Evolutionary conservation across 2,888 invertebrate genomes (phyloP), one percentile per base, ranked within the genome.

Genomic region (Diarsia brunnea): DNA sequence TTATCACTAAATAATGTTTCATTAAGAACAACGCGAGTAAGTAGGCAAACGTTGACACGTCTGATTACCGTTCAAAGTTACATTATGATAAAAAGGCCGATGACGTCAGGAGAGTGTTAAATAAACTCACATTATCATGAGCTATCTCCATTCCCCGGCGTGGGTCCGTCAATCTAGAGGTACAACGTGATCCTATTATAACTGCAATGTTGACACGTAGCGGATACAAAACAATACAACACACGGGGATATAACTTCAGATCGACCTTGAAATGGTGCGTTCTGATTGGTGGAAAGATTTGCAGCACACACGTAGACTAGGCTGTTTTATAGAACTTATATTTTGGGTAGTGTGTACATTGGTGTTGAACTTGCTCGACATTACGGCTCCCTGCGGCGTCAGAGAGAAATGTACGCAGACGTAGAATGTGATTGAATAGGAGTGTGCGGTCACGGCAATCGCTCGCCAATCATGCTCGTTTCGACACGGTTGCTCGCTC

Each of bases 201-300:
- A 84, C 67, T 76, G 85, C 83, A 78, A 64, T 81, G 84, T 79
- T 84, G 77, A 89, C 84, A 89, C 86, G 81, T 85, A 71, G 84
- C 79, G 45, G 73, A 86, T 87, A 84, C 89, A 88, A 87, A 90
- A 89, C 89, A 89, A 82, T 74, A 77, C 74, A 69, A 80, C 82
- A 81, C 73, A 72, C n/a, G 21, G 4, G 68, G 38, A 71, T 60
- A 31, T 47, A 84, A 71, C 69, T 79, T 78, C 69, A 77, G 70
- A 64, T 79, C 73, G 89, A 84, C 91, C 91, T 90, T 90, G 90
- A 83, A 84, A 82, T 55, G 61, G 61, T 76, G 75, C 72, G 64
- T 67, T 71, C 64, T 73, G 79, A 91, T 90, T 91, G 91, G 90
- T 74, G 68, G 69, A 71, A 79, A 75, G 49, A 71, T 67, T 61